Evolutionary conservation across 1,140 invertebrate genomes (phyloP).

Genomic region (Diuraphis noxia): DNA sequence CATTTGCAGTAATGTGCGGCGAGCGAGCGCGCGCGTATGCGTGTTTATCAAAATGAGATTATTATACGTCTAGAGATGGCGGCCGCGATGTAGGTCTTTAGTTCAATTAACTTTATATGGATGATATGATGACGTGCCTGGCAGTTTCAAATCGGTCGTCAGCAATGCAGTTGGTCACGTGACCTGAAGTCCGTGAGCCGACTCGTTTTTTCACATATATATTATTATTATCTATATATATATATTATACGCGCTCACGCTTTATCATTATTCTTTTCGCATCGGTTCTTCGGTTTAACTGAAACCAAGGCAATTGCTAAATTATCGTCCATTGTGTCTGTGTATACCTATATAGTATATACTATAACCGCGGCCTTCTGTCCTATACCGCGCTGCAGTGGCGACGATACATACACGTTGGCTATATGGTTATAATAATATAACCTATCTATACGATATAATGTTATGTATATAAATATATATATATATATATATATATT

Average conservation of each 20-base stretch:
- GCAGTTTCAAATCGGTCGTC: slow-evolving; percentile 48
- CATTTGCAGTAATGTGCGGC: not conserved
- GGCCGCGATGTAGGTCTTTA: slow-evolving; percentile 50
- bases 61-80: slow-evolving; percentile 49
- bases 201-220: slow-evolving; percentile 28
- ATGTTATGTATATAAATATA: not conserved
- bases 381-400: not conserved
- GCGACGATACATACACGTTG: not conserved
- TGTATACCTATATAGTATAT: slow-evolving; percentile 6
- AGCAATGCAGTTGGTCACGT: slow-evolving; percentile 53
- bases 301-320: slow-evolving; percentile 52
- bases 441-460: not conserved
- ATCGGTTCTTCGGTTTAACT: slow-evolving; percentile 27
- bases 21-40: not conserved
- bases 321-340: slow-evolving; percentile 51
- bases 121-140: slow-evolving; percentile 49
- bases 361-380: slow-evolving; percentile 26
- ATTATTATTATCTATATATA: not conserved
- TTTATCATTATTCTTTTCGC: slow-evolving; percentile 48
- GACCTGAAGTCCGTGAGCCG: slow-evolving; percentile 50
- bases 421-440: not conserved
- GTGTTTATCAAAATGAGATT: slow-evolving; percentile 36
- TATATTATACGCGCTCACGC: not conserved
- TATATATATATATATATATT: not conserved
- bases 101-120: slow-evolving; percentile 54